Evolutionary conservation across 2,113 vertebrate genomes (phyloP).

Genomic region (Siniperca chuatsi): DNA sequence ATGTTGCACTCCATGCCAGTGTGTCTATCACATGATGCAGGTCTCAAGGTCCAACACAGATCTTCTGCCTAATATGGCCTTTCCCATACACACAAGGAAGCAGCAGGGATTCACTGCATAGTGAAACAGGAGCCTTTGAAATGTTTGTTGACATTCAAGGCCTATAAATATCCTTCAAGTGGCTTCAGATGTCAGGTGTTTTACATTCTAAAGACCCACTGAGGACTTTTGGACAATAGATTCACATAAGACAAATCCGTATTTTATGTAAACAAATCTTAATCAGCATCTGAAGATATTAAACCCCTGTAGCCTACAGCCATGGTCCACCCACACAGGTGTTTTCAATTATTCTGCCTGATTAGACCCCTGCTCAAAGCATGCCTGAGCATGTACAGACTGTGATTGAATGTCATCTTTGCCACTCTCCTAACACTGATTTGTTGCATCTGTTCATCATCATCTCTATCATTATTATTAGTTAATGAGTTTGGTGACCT

Average conservation of each 20-base stretch:
- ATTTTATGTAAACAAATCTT: not conserved
- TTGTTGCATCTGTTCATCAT: slow-evolving; percentile 41
- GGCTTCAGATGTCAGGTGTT: slow-evolving; percentile 23
- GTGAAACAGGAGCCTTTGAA: slow-evolving; percentile 39
- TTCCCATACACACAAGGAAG: slow-evolving; percentile 26
- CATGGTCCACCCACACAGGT: slow-evolving; percentile 2
- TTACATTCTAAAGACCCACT: not conserved
- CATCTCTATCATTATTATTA: slow-evolving; percentile 6
- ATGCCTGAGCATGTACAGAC: not conserved
- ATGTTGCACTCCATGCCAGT: slow-evolving; percentile 27
- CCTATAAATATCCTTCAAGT: slow-evolving; percentile 37
- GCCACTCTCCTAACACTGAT: slow-evolving; percentile 3
- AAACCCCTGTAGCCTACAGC: not conserved
- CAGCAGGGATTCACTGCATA: slow-evolving; percentile 22
- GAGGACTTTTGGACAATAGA: not conserved
- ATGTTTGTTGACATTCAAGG: slow-evolving; percentile 36
- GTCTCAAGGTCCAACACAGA: slow-evolving; percentile 68
- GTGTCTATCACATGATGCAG: slow-evolving; percentile 50
- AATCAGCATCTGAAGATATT: not conserved
- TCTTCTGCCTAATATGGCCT: slow-evolving; percentile 68
- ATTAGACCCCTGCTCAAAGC: slow-evolving; percentile 17
- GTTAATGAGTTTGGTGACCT: slow-evolving; percentile 27
- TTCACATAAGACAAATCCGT: not conserved
- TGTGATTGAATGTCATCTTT: slow-evolving; percentile 59
- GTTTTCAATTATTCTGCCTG: slow-evolving; percentile 37